Percentiles rank a stretch among this genome's conserved stretches.
Evolutionary conservation across 2,888 invertebrate genomes (phyloP).

Genomic region (Capitulum mitella): DNA sequence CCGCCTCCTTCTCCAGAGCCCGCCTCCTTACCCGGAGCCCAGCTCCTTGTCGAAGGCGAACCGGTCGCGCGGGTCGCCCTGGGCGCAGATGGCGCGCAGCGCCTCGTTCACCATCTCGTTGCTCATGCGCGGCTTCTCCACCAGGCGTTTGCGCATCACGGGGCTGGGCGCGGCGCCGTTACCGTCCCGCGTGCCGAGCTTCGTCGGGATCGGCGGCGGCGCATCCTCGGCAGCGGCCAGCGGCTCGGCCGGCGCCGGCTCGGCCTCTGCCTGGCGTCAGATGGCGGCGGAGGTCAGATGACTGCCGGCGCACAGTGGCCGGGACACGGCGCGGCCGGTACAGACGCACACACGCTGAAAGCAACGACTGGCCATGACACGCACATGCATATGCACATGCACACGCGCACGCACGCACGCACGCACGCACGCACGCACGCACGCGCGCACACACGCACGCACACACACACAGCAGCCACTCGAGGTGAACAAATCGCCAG

Average conservation of each 20-base stretch:
- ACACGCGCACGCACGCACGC: too few species aligned
- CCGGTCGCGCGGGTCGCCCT: conserved; percentile 68
- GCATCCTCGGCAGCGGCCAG: background rate
- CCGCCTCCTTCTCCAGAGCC: too few species aligned
- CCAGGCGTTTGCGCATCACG: conserved; percentile 3
- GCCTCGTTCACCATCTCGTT: conserved; percentile 71
- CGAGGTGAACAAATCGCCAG: too few species aligned
- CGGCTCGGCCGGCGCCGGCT: background rate
- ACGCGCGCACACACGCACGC: too few species aligned
- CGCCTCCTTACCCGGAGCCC: conserved; percentile 70
- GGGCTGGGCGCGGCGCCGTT: conserved; percentile 8
- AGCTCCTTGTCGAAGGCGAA: conserved; percentile 76
- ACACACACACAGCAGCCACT: too few species aligned
- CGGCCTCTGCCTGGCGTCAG: background rate
- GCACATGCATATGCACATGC: too few species aligned
- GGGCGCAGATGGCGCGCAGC: conserved; percentile 68
- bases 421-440: too few species aligned
- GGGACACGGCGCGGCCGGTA: background rate
- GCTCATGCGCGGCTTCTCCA: conserved; percentile 16
- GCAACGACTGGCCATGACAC: too few species aligned
- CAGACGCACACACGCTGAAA: too few species aligned
- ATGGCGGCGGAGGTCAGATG: background rate
- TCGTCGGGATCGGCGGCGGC: background rate
- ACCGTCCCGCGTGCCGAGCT: background rate
- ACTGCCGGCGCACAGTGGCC: background rate